Conservation (phyloP, 1,140 invertebrate species). For the Heliconius nattereri region DNA sequence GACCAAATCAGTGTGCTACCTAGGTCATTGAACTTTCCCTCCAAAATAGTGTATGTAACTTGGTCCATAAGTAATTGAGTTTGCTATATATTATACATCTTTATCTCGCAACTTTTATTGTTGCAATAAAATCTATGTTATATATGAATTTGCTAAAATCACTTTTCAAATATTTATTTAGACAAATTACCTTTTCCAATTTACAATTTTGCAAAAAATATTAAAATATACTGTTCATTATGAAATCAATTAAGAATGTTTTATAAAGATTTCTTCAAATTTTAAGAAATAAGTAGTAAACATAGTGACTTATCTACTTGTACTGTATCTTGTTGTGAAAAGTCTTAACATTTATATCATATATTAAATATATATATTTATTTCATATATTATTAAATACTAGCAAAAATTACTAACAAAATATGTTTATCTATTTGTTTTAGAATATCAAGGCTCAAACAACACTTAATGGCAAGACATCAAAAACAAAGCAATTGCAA, state of each 20-base stretch:
- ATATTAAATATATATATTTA: too few species aligned
- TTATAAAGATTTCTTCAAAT: too few species aligned
- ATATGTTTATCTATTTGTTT: slow-evolving; percentile 38
- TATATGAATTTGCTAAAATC: not conserved
- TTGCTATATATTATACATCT: not conserved
- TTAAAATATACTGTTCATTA: too few species aligned
- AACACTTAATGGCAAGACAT: slow-evolving; percentile 63
- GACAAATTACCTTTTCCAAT: not conserved
- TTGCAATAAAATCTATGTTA: not conserved
- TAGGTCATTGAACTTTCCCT: slow-evolving; percentile 68
- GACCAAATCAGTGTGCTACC: slow-evolving; percentile 13
- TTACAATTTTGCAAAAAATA: too few species aligned
- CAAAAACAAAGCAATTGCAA: slow-evolving; percentile 66
- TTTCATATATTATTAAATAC: too few species aligned
- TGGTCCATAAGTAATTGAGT: not conserved
- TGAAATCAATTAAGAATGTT: too few species aligned
- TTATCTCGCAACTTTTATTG: not conserved
- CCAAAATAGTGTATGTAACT: slow-evolving; percentile 46
- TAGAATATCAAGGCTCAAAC: slow-evolving; percentile 69
- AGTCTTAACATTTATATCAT: too few species aligned
- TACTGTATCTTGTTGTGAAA: too few species aligned
- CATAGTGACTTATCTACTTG: too few species aligned
- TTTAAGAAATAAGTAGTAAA: too few species aligned
- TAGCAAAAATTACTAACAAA: too few species aligned
- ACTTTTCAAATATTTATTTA: not conserved